A percentile compares a stretch with the other conserved stretches of the same genome.
phyloP scores from a whole-genome alignment of 2,113 vertebrate genomes.

The Equus quagga region DNA sequence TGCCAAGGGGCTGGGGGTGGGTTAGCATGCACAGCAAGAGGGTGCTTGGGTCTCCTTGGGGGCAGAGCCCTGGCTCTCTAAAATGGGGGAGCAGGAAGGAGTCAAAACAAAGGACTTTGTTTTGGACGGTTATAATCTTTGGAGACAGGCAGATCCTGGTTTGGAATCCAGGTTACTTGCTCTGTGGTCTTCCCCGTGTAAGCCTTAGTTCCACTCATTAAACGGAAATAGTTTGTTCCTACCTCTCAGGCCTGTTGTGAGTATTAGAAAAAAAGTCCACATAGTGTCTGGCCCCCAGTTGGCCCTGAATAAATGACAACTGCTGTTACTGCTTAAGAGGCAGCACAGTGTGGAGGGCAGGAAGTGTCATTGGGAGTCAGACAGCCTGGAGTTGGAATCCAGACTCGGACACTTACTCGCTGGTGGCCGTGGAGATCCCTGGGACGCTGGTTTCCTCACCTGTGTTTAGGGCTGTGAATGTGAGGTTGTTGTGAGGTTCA shows the following conservation, averaged over 20 bases:
- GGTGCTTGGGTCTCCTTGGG: neutral
- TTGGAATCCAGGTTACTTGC: neutral
- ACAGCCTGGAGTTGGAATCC: neutral
- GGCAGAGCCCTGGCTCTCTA: neutral
- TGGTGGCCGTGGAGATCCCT: neutral
- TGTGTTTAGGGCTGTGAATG: neutral
- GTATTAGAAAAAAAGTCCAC: neutral
- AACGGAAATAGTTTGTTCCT: neutral
- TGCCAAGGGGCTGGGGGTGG: neutral
- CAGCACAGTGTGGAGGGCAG: accelerated
- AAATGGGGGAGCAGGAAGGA: neutral
- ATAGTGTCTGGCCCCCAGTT: neutral
- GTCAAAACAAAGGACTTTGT: neutral
- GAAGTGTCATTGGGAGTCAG: neutral
- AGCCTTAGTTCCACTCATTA: neutral
- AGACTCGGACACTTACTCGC: neutral
- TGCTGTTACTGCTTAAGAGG: neutral
- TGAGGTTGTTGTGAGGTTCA: neutral
- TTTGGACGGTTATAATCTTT: neutral
- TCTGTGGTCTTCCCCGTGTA: neutral
- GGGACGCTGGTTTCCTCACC: neutral
- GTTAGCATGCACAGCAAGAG: neutral
- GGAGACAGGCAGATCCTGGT: neutral
- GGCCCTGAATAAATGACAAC: neutral
- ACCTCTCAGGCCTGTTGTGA: neutral